These are phyloP conservation scores for Helicoverpa zea DNA, from an alignment of 1,140 invertebrate species.

Conservation along the genomic window DNA sequence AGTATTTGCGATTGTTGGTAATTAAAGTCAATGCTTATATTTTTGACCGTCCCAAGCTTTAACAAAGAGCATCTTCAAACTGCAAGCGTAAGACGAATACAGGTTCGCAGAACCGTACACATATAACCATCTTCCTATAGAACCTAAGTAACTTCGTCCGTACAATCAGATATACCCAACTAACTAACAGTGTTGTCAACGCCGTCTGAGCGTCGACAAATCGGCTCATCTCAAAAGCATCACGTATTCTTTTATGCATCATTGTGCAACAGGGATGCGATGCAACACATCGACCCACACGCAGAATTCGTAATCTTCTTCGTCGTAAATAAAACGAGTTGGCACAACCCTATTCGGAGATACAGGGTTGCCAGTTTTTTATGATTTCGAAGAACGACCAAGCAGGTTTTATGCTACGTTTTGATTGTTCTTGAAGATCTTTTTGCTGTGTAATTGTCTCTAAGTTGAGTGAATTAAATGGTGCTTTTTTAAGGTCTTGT, in stretches of 20 bases:
- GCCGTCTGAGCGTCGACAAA: constrained; percentile 51
- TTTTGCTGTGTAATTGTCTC: constrained; percentile 23
- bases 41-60: too few species aligned
- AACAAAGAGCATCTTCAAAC: too few species aligned
- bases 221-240: constrained; percentile 68
- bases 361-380: constrained; percentile 34
- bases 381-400: constrained; percentile 27
- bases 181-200: constrained; percentile 15
- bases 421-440: not conserved
- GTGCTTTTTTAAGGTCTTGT: not conserved
- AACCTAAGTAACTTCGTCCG: too few species aligned
- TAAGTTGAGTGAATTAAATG: constrained; percentile 20
- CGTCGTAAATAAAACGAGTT: constrained; percentile 48
- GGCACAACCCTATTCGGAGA: constrained; percentile 29
- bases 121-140: too few species aligned
- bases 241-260: constrained; percentile 65
- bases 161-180: constrained; percentile 1
- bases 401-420: not conserved
- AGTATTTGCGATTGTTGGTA: too few species aligned
- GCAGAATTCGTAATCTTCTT: constrained; percentile 44
- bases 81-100: too few species aligned
- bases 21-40: too few species aligned
- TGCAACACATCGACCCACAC: constrained; percentile 41
- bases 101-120: too few species aligned
- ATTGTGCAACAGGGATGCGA: constrained; percentile 56